phyloP scores from a whole-genome alignment of 2,113 vertebrate genomes.

The Sapayoa aenigma region DNA sequence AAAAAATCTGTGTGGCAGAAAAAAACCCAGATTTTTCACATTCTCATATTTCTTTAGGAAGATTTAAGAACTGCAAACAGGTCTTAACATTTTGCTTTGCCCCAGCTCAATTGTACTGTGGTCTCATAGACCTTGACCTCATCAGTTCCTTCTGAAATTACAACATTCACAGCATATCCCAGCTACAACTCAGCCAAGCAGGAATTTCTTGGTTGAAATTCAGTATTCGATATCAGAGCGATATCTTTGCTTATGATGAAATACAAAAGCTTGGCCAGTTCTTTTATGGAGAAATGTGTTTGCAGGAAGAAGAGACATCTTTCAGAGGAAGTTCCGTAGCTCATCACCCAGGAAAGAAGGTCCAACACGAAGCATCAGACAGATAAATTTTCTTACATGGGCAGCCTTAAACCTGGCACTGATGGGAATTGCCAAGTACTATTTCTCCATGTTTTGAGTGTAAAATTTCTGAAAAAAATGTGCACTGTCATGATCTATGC shows the following conservation, averaged over 20 bases:
- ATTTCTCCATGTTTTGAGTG: neutral
- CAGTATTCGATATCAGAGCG: no score
- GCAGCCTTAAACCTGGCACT: neutral
- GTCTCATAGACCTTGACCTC: neutral
- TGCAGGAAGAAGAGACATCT: neutral
- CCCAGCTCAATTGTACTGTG: neutral
- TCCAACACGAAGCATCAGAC: neutral
- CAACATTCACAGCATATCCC: neutral
- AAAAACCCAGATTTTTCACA: fast-evolving
- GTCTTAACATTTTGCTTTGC: neutral
- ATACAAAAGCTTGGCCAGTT: neutral
- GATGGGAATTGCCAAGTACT: neutral
- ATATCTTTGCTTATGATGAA: neutral
- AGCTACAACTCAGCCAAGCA: neutral
- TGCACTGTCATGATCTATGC: neutral
- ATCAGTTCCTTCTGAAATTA: neutral
- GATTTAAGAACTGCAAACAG: neutral
- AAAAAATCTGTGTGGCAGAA: neutral
- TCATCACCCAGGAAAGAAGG: neutral
- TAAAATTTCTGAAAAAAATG: neutral
- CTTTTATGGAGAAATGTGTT: neutral
- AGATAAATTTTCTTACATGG: neutral
- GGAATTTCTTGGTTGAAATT: neutral
- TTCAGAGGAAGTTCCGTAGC: neutral
- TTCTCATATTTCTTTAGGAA: neutral